A percentile compares a stretch with the other conserved stretches of the same genome.
These are phyloP conservation scores for Patella depressa DNA, from an alignment of 2,888 invertebrate species.

Conservation along the genomic window DNA sequence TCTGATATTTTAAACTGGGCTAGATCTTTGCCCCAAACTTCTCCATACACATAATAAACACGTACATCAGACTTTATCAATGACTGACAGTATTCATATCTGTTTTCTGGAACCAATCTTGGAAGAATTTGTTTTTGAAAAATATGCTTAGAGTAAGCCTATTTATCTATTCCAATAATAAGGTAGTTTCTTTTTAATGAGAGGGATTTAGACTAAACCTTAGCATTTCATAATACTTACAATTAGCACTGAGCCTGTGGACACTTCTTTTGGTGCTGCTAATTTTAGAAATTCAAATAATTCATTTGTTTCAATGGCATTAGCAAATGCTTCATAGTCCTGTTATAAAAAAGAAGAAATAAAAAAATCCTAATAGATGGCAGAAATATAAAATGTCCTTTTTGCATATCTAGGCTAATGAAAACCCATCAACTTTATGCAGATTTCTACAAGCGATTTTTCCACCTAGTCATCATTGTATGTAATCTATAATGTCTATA, in stretches of 20 bases:
- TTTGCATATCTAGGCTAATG: no score
- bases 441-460: neutral
- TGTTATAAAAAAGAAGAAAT: constrained; percentile 70
- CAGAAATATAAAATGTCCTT: neutral
- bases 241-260: constrained; percentile 42
- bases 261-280: constrained; percentile 47
- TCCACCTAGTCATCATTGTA: neutral
- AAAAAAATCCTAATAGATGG: neutral
- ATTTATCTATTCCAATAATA: no score
- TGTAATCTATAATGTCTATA: neutral
- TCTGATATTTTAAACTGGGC: no score
- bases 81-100: no score
- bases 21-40: no score
- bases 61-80: no score
- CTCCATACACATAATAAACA: no score
- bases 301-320: constrained; percentile 91
- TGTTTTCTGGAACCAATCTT: no score
- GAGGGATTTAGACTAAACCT: neutral
- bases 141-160: no score
- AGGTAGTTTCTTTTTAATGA: no score
- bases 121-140: no score
- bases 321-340: constrained; percentile 94
- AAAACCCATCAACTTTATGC: no score
- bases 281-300: constrained; percentile 81
- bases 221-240: constrained; percentile 30